phyloP scores from a whole-genome alignment of 2,888 invertebrate genomes.

The Diarsia mendica region DNA sequence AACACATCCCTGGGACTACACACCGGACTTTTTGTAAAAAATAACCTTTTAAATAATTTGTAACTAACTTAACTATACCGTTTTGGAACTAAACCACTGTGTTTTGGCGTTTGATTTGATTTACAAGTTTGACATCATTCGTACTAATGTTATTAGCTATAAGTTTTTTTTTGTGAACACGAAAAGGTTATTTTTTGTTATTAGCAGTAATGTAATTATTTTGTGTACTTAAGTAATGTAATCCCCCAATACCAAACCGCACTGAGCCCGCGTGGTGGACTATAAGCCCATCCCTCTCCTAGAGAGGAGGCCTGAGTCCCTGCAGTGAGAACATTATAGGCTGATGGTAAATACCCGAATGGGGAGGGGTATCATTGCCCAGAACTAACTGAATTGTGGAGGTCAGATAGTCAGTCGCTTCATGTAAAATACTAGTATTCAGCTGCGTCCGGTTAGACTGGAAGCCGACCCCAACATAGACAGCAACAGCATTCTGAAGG shows the following conservation, averaged over 20 bases:
- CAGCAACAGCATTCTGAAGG: no score
- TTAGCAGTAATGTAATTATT: background rate
- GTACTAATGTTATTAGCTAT: background rate
- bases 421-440: no score
- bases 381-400: no score
- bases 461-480: no score
- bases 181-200: background rate
- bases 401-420: no score
- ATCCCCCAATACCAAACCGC: no score
- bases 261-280: no score
- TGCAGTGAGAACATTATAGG: no score
- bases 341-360: background rate
- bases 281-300: no score
- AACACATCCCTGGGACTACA: conserved; percentile 58
- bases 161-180: background rate
- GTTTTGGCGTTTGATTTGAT: conserved; percentile 29
- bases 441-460: no score
- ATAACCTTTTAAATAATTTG: conserved; percentile 46
- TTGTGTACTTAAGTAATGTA: background rate
- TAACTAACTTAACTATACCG: conserved; percentile 26
- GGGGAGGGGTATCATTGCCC: no score
- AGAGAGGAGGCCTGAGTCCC: no score
- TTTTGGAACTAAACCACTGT: conserved; percentile 39
- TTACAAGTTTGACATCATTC: background rate
- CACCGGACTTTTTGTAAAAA: conserved; percentile 22